Base-by-base conservation (phyloP, 2,797 vertebrate species). In the Gallinago nigripennis region DNA sequence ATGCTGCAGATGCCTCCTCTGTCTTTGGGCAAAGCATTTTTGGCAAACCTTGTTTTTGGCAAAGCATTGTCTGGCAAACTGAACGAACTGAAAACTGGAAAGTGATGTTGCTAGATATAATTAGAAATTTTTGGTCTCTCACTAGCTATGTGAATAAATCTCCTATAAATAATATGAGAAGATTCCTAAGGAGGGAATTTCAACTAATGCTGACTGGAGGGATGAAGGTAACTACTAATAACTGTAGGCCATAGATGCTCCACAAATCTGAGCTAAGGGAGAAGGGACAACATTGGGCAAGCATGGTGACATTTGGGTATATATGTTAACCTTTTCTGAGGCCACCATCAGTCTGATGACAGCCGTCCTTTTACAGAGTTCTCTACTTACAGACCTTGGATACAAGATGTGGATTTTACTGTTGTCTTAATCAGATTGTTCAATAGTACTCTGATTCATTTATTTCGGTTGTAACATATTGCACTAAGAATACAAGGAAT, bases 21-120 rank as follows among this genome's bases (percentile, higher is more conserved):
- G 96, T 97, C 96, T 97, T 97, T 97, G 97, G 97, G 90, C 96
- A 97, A 97, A 98, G 96, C 79, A 97, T 98, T 97, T 97, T 96
- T 98, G 98, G 98, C 95, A 96, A 96, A 96, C 96, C 69, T 96
- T 94, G 90, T 94, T 88, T 96, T 53, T 96, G 96, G 96, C 97
- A 98, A 98, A 98, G 96, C 94, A 95, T 96, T 96, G 97, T 98
- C 97, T 98, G 98, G 97, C 98, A 98, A 95, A 97, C 96, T 48
- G 91, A 91, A 96, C 76, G 95, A 84, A 95, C 93, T 92, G 94
- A 96, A 96, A 96, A 96, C 96, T 97, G 94, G 90, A 90, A 94
- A 91, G 93, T 98, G 97, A 97, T 98, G 97, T 97, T 97, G 97
- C 97, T 94, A 94, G 98, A 97, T 98, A 98, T 98, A 98, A 97